phyloP scores from a whole-genome alignment of 2,113 vertebrate species.

The Nipponia nippon region DNA sequence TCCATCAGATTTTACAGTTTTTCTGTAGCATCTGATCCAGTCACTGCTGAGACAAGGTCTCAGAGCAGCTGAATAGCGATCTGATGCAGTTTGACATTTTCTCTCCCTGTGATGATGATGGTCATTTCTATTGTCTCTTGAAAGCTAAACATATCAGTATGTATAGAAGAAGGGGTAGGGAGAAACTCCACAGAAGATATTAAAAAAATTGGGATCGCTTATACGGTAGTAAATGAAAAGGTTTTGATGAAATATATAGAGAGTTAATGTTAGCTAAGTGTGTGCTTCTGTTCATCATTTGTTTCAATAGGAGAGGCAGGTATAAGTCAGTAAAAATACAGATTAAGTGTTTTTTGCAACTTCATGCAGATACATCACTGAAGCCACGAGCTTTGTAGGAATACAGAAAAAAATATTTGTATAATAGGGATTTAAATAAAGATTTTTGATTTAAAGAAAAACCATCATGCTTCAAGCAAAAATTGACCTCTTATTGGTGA shows the following conservation, averaged over 20 bases:
- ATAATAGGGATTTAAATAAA: neutral
- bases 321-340: neutral
- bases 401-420: neutral
- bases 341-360: neutral
- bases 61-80: neutral
- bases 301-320: neutral
- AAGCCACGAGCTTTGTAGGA: neutral
- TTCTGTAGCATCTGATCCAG: neutral
- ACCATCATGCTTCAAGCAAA: neutral
- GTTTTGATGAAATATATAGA: neutral
- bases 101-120: neutral
- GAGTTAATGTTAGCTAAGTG: neutral
- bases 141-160: neutral
- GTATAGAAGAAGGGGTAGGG: neutral
- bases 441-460: neutral
- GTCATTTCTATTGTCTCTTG: neutral
- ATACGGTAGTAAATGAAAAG: neutral
- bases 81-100: neutral
- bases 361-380: neutral
- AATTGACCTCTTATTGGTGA: neutral
- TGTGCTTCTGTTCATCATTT: neutral
- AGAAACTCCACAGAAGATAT: neutral
- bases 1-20: neutral
- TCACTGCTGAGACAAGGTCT: neutral
- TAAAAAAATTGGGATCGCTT: neutral